These are phyloP conservation scores for Gobionotothen gibberifrons DNA, from an alignment of 2,797 vertebrate species.

Conservation along the genomic window DNA sequence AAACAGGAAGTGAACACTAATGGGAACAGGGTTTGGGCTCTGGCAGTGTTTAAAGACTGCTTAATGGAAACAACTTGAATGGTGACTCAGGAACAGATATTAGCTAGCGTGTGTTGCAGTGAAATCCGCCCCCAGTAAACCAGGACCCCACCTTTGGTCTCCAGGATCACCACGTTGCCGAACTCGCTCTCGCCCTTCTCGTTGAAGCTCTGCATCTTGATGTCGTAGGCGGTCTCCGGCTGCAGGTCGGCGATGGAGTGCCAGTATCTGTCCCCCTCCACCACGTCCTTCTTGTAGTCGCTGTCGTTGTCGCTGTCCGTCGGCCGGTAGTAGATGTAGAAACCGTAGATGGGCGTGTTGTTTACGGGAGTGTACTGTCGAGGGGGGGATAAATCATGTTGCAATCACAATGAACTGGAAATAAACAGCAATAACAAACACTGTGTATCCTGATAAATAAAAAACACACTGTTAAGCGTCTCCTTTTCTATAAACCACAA, in stretches of 20 bases:
- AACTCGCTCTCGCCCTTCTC: conserved; percentile 97
- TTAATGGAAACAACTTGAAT: too few relatives aligned
- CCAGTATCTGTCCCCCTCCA: conserved; percentile 96
- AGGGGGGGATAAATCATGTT: conserved; percentile 27
- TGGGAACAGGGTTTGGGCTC: too few relatives aligned
- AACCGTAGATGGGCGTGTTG: conserved; percentile 98
- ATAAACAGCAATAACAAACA: background rate
- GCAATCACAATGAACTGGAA: conserved; percentile 11
- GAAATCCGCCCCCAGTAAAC: background rate
- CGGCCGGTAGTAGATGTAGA: conserved; percentile 98
- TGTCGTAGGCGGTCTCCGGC: conserved; percentile 97
- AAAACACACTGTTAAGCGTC: background rate
- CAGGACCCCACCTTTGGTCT: conserved; percentile 91
- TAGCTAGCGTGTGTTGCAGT: too few relatives aligned
- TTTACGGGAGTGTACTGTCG: conserved; percentile 92
- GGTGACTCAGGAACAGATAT: too few relatives aligned
- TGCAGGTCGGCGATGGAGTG: conserved; percentile 96
- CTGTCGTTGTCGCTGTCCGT: conserved; percentile 99
- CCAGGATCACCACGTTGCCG: conserved; percentile 98
- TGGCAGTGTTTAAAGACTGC: too few relatives aligned
- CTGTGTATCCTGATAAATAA: background rate
- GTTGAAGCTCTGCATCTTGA: conserved; percentile 99
- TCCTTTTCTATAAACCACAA: too few relatives aligned
- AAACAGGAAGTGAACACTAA: too few relatives aligned
- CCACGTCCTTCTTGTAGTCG: conserved; percentile 97